phyloP scores from a whole-genome alignment of 2,888 invertebrate species.

The Drosophila recens region DNA sequence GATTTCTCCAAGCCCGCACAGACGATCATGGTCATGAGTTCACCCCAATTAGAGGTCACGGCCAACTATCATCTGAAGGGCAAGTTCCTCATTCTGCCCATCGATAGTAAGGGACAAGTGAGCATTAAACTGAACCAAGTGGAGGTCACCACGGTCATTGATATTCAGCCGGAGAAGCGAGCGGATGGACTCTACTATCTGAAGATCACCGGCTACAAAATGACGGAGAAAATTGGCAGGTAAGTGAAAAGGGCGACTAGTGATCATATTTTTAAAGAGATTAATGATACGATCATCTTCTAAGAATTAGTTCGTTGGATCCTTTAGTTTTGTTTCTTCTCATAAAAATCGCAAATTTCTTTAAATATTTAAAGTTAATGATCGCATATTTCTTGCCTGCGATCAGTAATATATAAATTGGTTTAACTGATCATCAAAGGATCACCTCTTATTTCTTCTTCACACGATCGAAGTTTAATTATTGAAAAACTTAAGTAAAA shows the following conservation, averaged over 20 bases:
- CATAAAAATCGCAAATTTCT: too few species aligned
- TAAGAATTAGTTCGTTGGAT: neutral
- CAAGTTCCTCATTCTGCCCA: constrained; percentile 9
- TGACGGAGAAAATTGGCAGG: neutral
- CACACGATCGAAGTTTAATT: too few species aligned
- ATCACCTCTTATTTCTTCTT: too few species aligned
- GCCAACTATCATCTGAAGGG: constrained; percentile 9
- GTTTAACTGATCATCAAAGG: too few species aligned
- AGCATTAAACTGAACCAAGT: neutral
- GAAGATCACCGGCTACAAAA: neutral
- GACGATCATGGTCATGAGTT: neutral
- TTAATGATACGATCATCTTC: too few species aligned
- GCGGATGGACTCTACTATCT: constrained; percentile 14
- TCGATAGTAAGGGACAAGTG: constrained; percentile 5
- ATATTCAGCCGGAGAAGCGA: constrained; percentile 6
- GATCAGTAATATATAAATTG: too few species aligned
- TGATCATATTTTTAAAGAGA: neutral
- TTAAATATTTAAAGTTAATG: too few species aligned
- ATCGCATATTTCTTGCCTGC: too few species aligned
- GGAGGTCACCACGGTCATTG: neutral
- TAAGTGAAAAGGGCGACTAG: neutral
- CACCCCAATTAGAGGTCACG: neutral
- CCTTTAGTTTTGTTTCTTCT: neutral
- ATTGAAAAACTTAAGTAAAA: too few species aligned
- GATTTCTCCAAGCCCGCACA: constrained; percentile 3